These are phyloP conservation scores for Metopolophium dirhodum DNA, from an alignment of 1,140 invertebrate species.

Conservation along the genomic window DNA sequence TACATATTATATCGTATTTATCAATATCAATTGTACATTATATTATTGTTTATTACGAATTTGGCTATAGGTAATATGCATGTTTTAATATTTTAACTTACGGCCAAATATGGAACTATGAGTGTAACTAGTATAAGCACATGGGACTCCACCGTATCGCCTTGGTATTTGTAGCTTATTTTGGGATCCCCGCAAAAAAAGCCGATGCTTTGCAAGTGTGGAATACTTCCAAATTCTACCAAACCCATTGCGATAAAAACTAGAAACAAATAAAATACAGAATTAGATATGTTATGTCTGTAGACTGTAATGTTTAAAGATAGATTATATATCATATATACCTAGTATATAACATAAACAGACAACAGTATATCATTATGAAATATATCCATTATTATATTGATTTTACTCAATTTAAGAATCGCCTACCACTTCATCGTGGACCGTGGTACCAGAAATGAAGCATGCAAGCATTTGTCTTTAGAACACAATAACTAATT, in stretches of 20 bases:
- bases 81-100: slow-evolving; percentile 53
- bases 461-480: too few species aligned
- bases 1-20: not conserved
- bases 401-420: not conserved
- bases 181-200: slow-evolving; percentile 72
- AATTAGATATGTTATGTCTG: not conserved
- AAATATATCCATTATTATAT: not conserved
- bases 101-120: slow-evolving; percentile 59
- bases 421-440: not conserved
- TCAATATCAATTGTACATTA: not conserved
- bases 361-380: not conserved
- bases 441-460: too few species aligned
- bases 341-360: not conserved
- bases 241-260: slow-evolving; percentile 63
- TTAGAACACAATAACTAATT: too few species aligned
- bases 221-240: slow-evolving; percentile 66
- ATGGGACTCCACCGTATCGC: slow-evolving; percentile 67
- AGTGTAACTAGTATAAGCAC: slow-evolving; percentile 59
- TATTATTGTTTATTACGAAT: not conserved
- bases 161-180: slow-evolving; percentile 68
- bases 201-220: slow-evolving; percentile 65
- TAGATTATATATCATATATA: too few species aligned
- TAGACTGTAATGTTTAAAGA: too few species aligned
- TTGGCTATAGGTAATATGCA: not conserved
- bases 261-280: slow-evolving; percentile 61